Evolutionary conservation across 2,888 invertebrate species (phyloP), one percentile per base, ranked within the genome.

Genomic region (Gonocerus acuteangulatus): DNA sequence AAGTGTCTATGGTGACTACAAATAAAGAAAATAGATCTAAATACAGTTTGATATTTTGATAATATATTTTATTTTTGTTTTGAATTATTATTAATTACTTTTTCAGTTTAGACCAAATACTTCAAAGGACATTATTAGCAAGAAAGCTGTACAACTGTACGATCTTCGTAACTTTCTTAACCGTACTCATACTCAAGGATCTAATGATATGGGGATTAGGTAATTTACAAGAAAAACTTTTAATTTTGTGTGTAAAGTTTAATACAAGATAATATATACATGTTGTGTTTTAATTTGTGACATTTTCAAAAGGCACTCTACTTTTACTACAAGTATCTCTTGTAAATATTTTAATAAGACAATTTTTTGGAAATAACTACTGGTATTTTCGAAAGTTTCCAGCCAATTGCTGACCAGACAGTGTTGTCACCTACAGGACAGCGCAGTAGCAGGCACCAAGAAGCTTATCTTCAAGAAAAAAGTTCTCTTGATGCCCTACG

Each of bases 401-500:
- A 51, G 34, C 27, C 51, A 18, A 6, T 15, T 16, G 34, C 3
- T 19, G 32, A 34, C 18, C 32, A 13, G 16, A 27, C 23, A 36
- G 42, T 42, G 3, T 15, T 42, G n/a, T 54, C 54, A n/a, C 54
- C 54, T 9, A 54, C 36, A 23, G 44, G 44, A 13, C 54, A 54
- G 22, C 64, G 64, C 13, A 65, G 59, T 48, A 27, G 9, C 9
- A 27, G 63, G 39, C 23, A 67, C 13, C 69, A 69, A 39, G 71
- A 72, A 49, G 70, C 70, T 7, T 68, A 71, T 48, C 60, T 81
- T 0, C 83, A 84, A 71, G 90, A 91, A 70, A 82, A 86, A 68
- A 82, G 84, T 64, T 91, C 90, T 0, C 75, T 92, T 60, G 85
- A 85, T 60, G 85, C 89, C 0, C 75, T 91, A 15, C 87, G 85